Percentiles rank a stretch among this genome's conserved stretches.
Conservation (phyloP, 2,797 vertebrate species). For the Pagetopsis macropterus region DNA sequence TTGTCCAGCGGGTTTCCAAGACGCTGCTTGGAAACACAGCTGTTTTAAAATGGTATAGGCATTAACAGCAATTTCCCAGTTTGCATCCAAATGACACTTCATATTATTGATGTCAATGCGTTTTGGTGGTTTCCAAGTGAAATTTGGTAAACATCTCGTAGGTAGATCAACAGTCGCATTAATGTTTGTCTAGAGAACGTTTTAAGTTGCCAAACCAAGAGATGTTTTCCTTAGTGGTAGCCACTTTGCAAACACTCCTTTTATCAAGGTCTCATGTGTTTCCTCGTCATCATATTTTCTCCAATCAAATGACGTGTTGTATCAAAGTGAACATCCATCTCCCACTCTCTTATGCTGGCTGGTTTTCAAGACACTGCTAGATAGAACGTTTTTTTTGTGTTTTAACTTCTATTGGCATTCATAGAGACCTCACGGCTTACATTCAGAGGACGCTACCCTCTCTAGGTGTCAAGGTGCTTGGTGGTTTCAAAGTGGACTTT, state of each 20-base stretch:
- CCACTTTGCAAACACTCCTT: conserved; percentile 57
- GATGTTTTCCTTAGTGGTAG: conserved; percentile 56
- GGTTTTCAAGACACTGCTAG: neutral
- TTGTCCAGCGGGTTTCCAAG: no score
- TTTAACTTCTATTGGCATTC: conserved; percentile 21
- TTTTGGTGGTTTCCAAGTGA: no score
- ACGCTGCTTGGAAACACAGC: no score
- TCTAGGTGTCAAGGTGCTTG: conserved; percentile 55
- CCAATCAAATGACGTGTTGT: conserved; percentile 25
- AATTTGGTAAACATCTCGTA: conserved; percentile 70
- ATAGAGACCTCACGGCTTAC: conserved; percentile 40
- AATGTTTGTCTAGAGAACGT: conserved; percentile 81
- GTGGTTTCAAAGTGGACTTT: conserved; percentile 51
- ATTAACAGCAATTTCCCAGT: no score
- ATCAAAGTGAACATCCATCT: conserved; percentile 12
- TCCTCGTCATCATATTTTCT: conserved; percentile 25
- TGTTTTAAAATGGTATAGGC: no score
- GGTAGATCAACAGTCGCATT: conserved; percentile 82
- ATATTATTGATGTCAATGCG: no score
- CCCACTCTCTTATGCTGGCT: neutral
- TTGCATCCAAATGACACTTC: no score
- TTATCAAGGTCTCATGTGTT: conserved; percentile 7
- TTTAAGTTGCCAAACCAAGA: conserved; percentile 71
- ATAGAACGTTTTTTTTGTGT: conserved; percentile 1
- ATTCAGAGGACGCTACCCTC: conserved; percentile 56